Evolutionary conservation across 2,888 invertebrate species (phyloP).

Genomic region (Metacarcinus magister): DNA sequence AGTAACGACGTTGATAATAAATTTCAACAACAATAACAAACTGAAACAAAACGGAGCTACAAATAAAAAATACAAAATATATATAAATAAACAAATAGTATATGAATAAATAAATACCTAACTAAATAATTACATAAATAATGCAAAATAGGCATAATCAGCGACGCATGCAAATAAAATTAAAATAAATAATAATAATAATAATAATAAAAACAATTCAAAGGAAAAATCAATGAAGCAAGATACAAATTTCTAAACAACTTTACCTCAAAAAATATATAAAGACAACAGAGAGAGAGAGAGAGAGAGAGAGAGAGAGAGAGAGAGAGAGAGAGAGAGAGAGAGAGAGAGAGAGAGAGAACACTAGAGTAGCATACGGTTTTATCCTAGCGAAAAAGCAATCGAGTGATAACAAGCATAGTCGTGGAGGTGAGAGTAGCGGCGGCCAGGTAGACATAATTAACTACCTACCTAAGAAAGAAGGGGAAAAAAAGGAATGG

Average conservation of each 20-base stretch:
- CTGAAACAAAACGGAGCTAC: background rate
- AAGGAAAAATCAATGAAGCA: background rate
- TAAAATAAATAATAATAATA: background rate
- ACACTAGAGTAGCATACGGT: background rate
- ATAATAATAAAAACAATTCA: background rate
- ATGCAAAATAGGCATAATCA: background rate
- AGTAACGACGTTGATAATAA: background rate
- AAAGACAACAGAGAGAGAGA: background rate
- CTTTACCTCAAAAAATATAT: background rate
- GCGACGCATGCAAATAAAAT: background rate
- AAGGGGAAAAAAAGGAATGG: background rate
- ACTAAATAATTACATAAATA: background rate
- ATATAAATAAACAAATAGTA: background rate
- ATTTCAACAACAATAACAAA: background rate
- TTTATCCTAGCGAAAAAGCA: background rate
- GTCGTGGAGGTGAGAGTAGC: background rate
- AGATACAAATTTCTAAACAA: background rate
- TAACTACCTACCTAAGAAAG: background rate
- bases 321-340: conserved; percentile 48
- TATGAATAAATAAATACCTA: background rate
- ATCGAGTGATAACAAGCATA: background rate
- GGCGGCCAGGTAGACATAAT: background rate
- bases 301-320: conserved; percentile 47
- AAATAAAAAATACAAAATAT: background rate
- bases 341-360: conserved; percentile 48